These are phyloP conservation scores for Diuraphis noxia DNA, from an alignment of 1,140 invertebrate genomes.

Conservation along the genomic window DNA sequence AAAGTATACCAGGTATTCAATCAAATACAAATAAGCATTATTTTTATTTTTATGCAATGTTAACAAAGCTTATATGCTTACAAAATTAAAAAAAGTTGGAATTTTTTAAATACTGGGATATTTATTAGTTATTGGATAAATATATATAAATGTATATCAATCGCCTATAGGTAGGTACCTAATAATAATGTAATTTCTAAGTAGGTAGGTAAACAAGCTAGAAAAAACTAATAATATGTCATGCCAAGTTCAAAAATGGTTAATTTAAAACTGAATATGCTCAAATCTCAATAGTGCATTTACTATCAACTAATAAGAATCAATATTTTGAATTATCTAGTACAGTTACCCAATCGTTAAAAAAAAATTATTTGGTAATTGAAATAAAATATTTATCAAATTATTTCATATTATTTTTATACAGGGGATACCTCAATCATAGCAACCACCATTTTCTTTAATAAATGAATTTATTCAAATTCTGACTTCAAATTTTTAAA, in stretches of 20 bases:
- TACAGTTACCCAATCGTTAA: neutral
- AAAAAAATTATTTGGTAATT: neutral
- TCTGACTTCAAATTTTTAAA: too few relatives aligned
- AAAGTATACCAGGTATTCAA: neutral
- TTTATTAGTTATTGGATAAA: neutral
- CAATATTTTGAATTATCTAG: too few relatives aligned
- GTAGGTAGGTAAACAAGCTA: too few relatives aligned
- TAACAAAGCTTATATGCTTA: neutral
- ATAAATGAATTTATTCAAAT: too few relatives aligned
- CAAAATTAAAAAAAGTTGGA: too few relatives aligned
- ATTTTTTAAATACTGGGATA: neutral
- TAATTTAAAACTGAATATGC: neutral
- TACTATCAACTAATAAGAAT: too few relatives aligned
- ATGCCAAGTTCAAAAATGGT: too few relatives aligned
- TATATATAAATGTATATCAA: neutral
- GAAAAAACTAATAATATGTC: too few relatives aligned
- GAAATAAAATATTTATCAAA: neutral
- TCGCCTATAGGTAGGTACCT: neutral
- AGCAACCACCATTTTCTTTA: too few relatives aligned
- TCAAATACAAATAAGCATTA: neutral
- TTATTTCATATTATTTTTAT: too few relatives aligned
- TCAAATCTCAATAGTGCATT: neutral
- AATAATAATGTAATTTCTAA: neutral
- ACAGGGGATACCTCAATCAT: too few relatives aligned
- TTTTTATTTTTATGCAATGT: neutral